Evolutionary conservation across 2,113 vertebrate species (phyloP), one percentile per base, ranked within the genome.

Genomic region (Sarotherodon lohbergeri): DNA sequence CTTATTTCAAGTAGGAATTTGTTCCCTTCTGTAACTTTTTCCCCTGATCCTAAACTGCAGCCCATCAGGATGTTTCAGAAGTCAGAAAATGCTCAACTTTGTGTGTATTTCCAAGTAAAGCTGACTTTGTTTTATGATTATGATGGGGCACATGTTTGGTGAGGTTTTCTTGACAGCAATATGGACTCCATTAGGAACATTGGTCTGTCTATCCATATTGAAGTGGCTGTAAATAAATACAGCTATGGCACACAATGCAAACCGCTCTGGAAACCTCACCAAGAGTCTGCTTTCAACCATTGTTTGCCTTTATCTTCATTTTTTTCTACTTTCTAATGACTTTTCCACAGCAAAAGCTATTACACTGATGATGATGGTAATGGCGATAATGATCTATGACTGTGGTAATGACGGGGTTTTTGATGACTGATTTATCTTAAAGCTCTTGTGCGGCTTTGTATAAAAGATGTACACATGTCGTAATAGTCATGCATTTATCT

Each of bases 341-440:
- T 90, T 93, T 90, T 89, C 87, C 83, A 90, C 19, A 9, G 83
- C 78, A 66, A 46, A 84, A 86, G 56, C 88, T 68, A 81, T 92
- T 87, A 82, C 59, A 3, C 5, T 59, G 66, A 82, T 91, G 83
- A 29, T 80, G 79, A 83, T 88, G 63, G 78, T 78, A 11, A 89
- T 88, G 71, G 43, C 16, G 16, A 89, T 55, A 71, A 73, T 83
- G 55, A 93, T 87, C 29, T 84, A 80, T 36, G 50, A 10, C 41
- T 14, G 27, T 59, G 43, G 24, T 71, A 81, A 83, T 87, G 48
- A 14, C 12, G 24, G 50, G 56, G 6, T 34, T 87, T 88, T 76
- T 78, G 63, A 91, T 85, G 29, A n/a, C 19, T 4, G 27, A 52
- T 50, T 52, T 27, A n/a, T 87, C 59, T 68, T 4, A 82, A 59